Conservation (phyloP, 2,888 invertebrate species). For the Microplitis deprimator region DNA sequence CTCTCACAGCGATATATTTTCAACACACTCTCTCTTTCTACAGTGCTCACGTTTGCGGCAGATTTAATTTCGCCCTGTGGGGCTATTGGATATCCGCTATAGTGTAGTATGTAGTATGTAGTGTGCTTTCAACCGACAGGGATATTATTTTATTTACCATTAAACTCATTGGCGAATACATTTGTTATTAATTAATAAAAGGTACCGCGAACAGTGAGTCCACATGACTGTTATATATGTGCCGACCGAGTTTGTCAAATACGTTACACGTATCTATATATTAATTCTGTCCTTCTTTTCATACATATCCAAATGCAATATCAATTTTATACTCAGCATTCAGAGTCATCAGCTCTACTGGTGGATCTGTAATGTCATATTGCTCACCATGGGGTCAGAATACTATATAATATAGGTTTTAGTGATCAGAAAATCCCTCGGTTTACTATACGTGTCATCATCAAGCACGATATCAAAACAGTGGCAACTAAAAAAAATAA, state of each 20-base stretch:
- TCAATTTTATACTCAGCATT: slow-evolving; percentile 23
- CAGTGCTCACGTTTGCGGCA: slow-evolving; percentile 24
- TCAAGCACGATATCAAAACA: neutral
- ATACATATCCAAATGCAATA: neutral
- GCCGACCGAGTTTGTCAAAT: neutral
- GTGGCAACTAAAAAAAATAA: neutral
- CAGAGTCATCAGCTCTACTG: slow-evolving; percentile 9
- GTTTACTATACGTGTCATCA: slow-evolving; percentile 23
- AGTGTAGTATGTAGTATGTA: neutral
- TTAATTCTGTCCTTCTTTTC: slow-evolving; percentile 9
- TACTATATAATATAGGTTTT: slow-evolving; percentile 15
- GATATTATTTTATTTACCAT: slow-evolving; percentile 66
- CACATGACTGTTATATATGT: slow-evolving; percentile 3
- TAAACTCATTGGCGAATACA: slow-evolving; percentile 62
- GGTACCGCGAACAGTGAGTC: slow-evolving; percentile 29
- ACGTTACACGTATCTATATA: slow-evolving; percentile 4
- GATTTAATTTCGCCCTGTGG: slow-evolving; percentile 37
- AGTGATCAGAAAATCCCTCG: neutral
- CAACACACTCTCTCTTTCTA: slow-evolving; percentile 15
- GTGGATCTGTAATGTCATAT: neutral
- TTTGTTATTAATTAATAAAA: slow-evolving; percentile 67
- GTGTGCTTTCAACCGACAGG: slow-evolving; percentile 51
- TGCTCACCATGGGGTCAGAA: neutral
- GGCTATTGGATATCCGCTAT: slow-evolving; percentile 22
- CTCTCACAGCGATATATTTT: slow-evolving; percentile 19